Evolutionary conservation across 2,888 invertebrate genomes (phyloP).

Genomic region (Vesta saturnalis): DNA sequence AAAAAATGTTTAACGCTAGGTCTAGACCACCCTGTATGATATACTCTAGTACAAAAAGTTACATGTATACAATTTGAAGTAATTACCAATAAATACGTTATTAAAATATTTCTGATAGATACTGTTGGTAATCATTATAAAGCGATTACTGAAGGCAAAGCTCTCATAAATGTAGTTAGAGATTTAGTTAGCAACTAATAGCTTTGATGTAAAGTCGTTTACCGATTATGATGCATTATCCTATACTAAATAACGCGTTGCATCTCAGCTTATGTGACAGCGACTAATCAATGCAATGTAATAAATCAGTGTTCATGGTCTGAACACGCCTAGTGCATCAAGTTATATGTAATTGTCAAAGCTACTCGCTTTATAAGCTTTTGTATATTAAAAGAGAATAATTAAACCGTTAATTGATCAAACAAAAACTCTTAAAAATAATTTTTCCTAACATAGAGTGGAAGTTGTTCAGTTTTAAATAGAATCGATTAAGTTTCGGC

Average conservation of each 20-base stretch:
- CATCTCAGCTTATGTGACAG: conserved; percentile 58
- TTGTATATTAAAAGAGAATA: conserved; percentile 4
- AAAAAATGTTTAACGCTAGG: no score
- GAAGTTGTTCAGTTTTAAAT: no score
- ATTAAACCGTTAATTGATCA: conserved; percentile 1
- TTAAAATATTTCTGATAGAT: no score
- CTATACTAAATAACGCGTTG: conserved; percentile 53
- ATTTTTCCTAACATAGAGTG: neutral
- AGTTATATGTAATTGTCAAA: conserved; percentile 51
- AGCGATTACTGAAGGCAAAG: conserved; percentile 23
- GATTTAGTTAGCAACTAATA: conserved; percentile 50
- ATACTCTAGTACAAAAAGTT: no score
- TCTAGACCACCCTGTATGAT: no score
- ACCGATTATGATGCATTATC: conserved; percentile 57
- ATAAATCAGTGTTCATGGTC: conserved; percentile 57
- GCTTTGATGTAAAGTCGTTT: conserved; percentile 56
- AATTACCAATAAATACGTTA: no score
- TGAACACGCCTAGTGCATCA: conserved; percentile 54
- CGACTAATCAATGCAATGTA: conserved; percentile 56
- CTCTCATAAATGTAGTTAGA: conserved; percentile 50
- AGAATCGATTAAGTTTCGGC: no score
- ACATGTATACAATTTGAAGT: no score
- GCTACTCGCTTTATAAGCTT: conserved; percentile 9
- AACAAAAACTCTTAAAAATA: conserved; percentile 1
- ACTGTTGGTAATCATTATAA: conserved; percentile 4